phyloP scores from a whole-genome alignment of 2,888 invertebrate species.

The Scrobipalpa atriplicella region DNA sequence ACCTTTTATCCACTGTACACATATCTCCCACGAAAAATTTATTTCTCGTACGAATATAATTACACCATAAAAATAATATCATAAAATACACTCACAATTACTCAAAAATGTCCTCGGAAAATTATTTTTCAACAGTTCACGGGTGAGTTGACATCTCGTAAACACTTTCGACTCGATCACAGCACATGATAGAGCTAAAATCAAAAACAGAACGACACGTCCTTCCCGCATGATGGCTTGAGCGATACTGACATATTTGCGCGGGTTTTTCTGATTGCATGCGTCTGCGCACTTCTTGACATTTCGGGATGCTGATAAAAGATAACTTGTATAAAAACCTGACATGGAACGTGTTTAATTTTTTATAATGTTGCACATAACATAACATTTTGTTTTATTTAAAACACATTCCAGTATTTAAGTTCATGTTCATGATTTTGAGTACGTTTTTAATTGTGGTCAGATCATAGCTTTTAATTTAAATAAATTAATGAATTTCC shows the following conservation, averaged over 20 bases:
- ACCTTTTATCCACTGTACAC: too few relatives aligned
- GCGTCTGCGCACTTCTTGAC: slow-evolving; percentile 25
- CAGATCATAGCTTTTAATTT: too few relatives aligned
- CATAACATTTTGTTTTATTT: too few relatives aligned
- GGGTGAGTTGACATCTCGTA: slow-evolving; percentile 86
- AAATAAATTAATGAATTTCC: neutral
- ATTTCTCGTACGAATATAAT: too few relatives aligned
- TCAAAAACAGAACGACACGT: slow-evolving; percentile 51
- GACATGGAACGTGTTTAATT: neutral
- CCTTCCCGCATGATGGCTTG: slow-evolving; percentile 54
- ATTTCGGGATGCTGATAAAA: slow-evolving; percentile 14
- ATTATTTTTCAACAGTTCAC: slow-evolving; percentile 84
- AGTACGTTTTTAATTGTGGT: too few relatives aligned
- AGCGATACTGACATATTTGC: slow-evolving; percentile 50
- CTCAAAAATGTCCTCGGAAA: slow-evolving; percentile 86
- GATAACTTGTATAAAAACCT: neutral
- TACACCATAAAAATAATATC: too few relatives aligned
- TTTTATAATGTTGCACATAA: neutral
- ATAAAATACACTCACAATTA: slow-evolving; percentile 84
- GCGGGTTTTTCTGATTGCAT: neutral
- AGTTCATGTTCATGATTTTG: too few relatives aligned
- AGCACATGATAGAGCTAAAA: slow-evolving; percentile 51
- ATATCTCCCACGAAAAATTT: too few relatives aligned
- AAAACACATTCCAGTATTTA: too few relatives aligned
- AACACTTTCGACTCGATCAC: slow-evolving; percentile 79